phyloP scores from a whole-genome alignment of 2,888 invertebrate genomes.

The Idaea dimidiata region DNA sequence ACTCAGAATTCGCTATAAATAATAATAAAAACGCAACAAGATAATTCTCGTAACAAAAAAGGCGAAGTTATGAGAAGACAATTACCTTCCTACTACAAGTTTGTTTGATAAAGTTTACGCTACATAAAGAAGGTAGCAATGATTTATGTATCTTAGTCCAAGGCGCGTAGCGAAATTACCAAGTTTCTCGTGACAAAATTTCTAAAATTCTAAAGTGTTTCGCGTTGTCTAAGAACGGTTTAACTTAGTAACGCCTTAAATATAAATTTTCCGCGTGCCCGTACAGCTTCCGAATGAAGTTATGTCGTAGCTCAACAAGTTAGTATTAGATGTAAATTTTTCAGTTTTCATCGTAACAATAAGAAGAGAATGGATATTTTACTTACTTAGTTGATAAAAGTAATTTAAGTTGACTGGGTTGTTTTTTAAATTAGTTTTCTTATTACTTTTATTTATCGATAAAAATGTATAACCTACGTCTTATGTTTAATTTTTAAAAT shows the following conservation, averaged over 20 bases:
- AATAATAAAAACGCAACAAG: background rate
- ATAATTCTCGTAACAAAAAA: background rate
- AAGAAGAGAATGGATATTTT: background rate
- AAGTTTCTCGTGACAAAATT: constrained; percentile 68
- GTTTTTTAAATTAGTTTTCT: background rate
- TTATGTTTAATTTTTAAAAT: too few relatives aligned
- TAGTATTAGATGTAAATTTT: constrained; percentile 51
- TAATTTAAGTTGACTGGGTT: background rate
- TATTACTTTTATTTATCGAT: background rate
- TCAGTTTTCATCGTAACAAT: constrained; percentile 18
- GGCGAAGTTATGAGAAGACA: constrained; percentile 7
- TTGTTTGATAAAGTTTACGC: constrained; percentile 45
- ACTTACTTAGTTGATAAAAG: background rate
- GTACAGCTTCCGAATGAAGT: constrained; percentile 58
- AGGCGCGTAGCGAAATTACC: constrained; percentile 55
- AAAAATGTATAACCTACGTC: too few relatives aligned
- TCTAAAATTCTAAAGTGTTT: constrained; percentile 74
- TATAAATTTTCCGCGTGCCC: constrained; percentile 72
- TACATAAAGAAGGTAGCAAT: constrained; percentile 52
- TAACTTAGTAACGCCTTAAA: constrained; percentile 73
- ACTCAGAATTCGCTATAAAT: background rate
- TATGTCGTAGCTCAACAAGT: constrained; percentile 69
- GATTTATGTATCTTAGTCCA: constrained; percentile 64
- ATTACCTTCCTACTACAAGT: constrained; percentile 25
- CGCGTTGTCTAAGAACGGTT: constrained; percentile 61